A percentile compares a stretch with the other conserved stretches of the same genome.
Conservation (phyloP, 2,888 invertebrate species). For the Acleris laterana region DNA sequence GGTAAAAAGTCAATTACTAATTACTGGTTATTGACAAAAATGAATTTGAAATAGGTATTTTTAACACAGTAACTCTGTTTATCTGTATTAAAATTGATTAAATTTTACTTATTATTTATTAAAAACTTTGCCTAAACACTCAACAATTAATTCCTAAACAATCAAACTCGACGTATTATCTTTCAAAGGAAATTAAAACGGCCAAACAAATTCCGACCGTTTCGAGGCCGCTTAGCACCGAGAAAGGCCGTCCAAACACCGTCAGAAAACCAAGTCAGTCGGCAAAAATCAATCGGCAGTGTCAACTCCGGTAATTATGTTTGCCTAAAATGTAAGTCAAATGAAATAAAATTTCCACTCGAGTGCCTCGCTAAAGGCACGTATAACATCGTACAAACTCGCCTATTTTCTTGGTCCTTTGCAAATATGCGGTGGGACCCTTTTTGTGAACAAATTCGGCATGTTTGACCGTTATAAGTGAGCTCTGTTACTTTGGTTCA, state of each 20-base stretch:
- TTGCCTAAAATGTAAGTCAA: constrained; percentile 48
- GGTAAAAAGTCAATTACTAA: too few species aligned
- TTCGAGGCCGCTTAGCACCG: constrained; percentile 15
- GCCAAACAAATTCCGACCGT: constrained; percentile 12
- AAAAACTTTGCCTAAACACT: neutral
- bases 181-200: constrained; percentile 24
- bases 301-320: constrained; percentile 52
- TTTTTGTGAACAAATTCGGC: constrained; percentile 34
- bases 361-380: constrained; percentile 36
- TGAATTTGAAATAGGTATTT: too few species aligned
- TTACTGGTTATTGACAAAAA: too few species aligned
- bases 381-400: constrained; percentile 28
- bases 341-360: constrained; percentile 39
- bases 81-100: too few species aligned
- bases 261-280: constrained; percentile 12
- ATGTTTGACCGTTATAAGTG: constrained; percentile 34
- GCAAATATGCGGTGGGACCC: constrained; percentile 38
- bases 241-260: constrained; percentile 7
- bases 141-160: neutral
- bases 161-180: constrained; percentile 6
- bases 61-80: too few species aligned
- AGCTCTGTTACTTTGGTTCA: constrained; percentile 33
- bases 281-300: constrained; percentile 35
- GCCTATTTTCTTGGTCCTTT: constrained; percentile 40
- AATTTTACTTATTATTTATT: too few species aligned